Percentiles rank a stretch among this genome's conserved stretches.
These are phyloP conservation scores for Scolanthus callimorphus DNA, from an alignment of 92 coral and sea anemone genomes.

Conservation along the genomic window DNA sequence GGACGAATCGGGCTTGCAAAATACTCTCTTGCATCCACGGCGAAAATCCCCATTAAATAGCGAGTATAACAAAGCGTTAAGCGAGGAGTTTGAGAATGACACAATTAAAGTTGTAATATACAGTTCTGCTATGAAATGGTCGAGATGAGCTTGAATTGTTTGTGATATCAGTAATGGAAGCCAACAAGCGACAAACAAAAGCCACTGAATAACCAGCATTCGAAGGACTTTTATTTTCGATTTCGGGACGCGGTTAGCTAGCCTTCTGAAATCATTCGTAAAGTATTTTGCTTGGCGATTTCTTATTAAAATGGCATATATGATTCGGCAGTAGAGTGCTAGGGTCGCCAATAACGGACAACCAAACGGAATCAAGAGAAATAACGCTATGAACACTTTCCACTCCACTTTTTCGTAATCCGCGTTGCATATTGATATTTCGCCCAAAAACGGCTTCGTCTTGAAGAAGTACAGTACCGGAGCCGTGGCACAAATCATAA, in stretches of 20 bases:
- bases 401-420: constrained; percentile 51
- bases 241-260: constrained; percentile 72
- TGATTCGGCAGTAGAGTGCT: constrained; percentile 60
- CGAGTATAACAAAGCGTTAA: constrained; percentile 74
- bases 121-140: constrained; percentile 10
- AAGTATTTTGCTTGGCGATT: constrained; percentile 63
- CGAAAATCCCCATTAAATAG: constrained; percentile 91
- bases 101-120: constrained; percentile 48
- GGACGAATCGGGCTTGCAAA: constrained; percentile 89
- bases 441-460: constrained; percentile 13
- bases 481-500: constrained; percentile 76
- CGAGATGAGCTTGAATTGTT: constrained; percentile 30
- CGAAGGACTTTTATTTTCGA: constrained; percentile 85
- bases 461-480: constrained; percentile 77
- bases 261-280: constrained; percentile 67
- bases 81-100: constrained; percentile 58
- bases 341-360: constrained; percentile 67
- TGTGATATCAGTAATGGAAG: constrained; percentile 61
- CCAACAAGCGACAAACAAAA: constrained; percentile 63
- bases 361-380: constrained; percentile 67
- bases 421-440: constrained; percentile 29
- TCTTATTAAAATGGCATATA: constrained; percentile 60
- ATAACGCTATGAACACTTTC: constrained; percentile 56
- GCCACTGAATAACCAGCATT: constrained; percentile 81
- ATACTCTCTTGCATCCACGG: constrained; percentile 84